Conservation (phyloP, 2,797 vertebrate genomes). For the Hippoglossus hippoglossus region DNA sequence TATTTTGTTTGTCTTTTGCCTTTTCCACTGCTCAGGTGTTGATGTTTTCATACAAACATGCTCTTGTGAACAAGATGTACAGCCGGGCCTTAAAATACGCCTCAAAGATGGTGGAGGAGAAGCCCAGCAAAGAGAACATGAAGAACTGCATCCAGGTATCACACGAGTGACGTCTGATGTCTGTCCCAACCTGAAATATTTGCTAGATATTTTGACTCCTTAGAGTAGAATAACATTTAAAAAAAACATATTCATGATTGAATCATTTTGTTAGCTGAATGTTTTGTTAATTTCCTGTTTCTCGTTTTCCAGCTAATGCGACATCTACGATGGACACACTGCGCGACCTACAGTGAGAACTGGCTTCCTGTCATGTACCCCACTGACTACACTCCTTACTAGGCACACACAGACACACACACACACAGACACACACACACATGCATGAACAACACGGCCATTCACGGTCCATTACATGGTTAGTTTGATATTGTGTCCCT, state of each 20-base stretch:
- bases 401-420: slow-evolving; percentile 57
- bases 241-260: too few species aligned
- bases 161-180: neutral
- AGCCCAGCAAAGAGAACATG: slow-evolving; percentile 96
- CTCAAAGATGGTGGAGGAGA: slow-evolving; percentile 96
- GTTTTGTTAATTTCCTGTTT: neutral
- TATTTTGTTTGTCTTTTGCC: neutral
- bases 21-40: slow-evolving; percentile 86
- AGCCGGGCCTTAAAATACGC: slow-evolving; percentile 95
- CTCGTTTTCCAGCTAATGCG: slow-evolving; percentile 90
- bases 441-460: slow-evolving; percentile 49
- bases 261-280: neutral
- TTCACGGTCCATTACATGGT: slow-evolving; percentile 32
- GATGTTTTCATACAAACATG: slow-evolving; percentile 97
- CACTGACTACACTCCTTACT: slow-evolving; percentile 94
- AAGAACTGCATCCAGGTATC: slow-evolving; percentile 96
- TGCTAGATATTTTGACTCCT: neutral
- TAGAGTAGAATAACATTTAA: neutral
- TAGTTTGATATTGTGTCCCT: slow-evolving; percentile 51
- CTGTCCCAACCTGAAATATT: neutral
- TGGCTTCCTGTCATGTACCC: slow-evolving; percentile 98
- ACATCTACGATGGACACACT: slow-evolving; percentile 94
- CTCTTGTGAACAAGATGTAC: slow-evolving; percentile 94
- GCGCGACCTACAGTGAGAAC: slow-evolving; percentile 93
- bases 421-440: slow-evolving; percentile 38